These are phyloP conservation scores for Melangyna quadrimaculata DNA, from an alignment of 2,888 invertebrate genomes.

Conservation along the genomic window DNA sequence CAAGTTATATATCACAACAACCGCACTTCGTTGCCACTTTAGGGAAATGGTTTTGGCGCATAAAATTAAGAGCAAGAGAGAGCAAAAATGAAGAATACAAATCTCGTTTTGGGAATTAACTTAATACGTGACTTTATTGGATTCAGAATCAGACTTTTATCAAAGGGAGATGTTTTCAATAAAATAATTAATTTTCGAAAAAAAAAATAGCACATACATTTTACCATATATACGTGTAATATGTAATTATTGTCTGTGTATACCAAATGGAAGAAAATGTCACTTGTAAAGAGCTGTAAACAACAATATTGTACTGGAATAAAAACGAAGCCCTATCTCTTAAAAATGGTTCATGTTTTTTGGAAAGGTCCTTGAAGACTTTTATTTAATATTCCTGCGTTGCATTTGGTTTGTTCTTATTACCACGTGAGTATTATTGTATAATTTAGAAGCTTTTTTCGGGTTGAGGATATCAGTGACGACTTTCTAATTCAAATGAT, in stretches of 20 bases:
- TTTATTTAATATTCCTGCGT: not conserved
- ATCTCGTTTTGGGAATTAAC: constrained; percentile 40
- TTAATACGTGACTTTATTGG: constrained; percentile 43
- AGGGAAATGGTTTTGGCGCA: constrained; percentile 16
- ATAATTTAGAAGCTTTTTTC: not conserved
- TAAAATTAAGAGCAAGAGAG: not conserved
- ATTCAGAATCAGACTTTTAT: constrained; percentile 9
- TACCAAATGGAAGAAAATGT: not conserved
- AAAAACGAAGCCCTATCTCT: not conserved
- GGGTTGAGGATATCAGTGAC: not conserved
- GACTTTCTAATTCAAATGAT: no score
- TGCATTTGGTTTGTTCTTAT: not conserved
- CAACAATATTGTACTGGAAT: not conserved
- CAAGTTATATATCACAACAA: constrained; percentile 3
- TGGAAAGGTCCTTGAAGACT: not conserved
- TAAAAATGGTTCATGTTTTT: not conserved
- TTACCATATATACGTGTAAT: not conserved
- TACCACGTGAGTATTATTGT: not conserved
- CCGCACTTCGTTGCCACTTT: constrained; percentile 15
- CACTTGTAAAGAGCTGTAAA: not conserved
- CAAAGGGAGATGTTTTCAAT: constrained; percentile 17
- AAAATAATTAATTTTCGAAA: constrained; percentile 17
- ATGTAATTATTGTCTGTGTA: not conserved
- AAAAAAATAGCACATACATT: not conserved
- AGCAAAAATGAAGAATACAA: constrained; percentile 18